Base-by-base conservation (phyloP, 2,797 vertebrate species). In the Steatocranus sp. region DNA sequence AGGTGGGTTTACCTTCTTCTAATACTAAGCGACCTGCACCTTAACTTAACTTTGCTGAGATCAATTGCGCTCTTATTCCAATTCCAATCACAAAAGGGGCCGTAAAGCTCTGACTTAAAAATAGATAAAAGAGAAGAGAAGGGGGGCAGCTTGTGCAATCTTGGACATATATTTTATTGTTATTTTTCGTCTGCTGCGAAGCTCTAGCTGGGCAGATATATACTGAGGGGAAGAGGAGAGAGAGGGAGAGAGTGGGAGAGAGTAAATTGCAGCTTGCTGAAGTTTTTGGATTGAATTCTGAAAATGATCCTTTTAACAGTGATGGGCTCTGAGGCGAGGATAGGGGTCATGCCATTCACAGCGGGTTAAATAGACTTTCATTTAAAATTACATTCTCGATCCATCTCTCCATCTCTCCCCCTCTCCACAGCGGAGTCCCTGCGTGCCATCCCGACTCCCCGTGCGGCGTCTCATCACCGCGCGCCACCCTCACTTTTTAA, bases 261-360 rank as follows among this genome's bases (percentile, higher is more conserved):
- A 94, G 94, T 94, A 95, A 96, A 96, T 93, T 97, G 96, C 94
- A 95, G 94, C 95, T 96, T 95, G 95, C 94, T 96, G 93, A 96
- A 97, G 95, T 96, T 97, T 96, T 95, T 95, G 93, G 95, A 94
- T 95, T 97, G 95, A 96, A 96, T 96, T 96, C 94, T 96, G 95
- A 96, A 96, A 97, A 96, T 94, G 95, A 97, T 96, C 88, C 94
- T 96, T 96, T 96, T 95, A 96, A 95, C 94, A 95, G 93, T 94
- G 91, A 95, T 96, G 96, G 95, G 92, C 95, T 94, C 92, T 92
- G 94, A 95, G 96, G 93, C 92, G 93, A 92, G 94, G 92, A 92
- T 94, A 86, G 92, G 93, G 95, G 94, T 95, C 96, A 95, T 90
- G 95, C 93, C 94, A 95, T 96, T 95, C 95, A 91, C 94, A 94